Evolutionary conservation across 2,797 vertebrate genomes (phyloP).

Genomic region (Chelon auratus): DNA sequence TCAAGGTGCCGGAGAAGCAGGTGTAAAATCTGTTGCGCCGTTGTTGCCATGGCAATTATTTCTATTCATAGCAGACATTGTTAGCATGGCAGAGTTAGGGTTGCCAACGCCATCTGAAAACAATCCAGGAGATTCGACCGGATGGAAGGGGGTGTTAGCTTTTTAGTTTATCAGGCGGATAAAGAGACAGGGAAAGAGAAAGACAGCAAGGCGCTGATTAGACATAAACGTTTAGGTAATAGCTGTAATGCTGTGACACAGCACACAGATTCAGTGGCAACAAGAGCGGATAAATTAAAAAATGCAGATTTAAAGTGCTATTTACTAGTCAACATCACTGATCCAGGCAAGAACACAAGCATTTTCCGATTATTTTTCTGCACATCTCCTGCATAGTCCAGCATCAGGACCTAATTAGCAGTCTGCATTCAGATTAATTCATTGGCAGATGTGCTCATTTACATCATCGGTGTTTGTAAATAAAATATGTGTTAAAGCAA

Average conservation of each 20-base stretch:
- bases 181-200: slow-evolving; percentile 1
- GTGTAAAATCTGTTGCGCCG: slow-evolving; percentile 38
- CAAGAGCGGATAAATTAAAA: slow-evolving; percentile 4
- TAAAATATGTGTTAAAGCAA: slow-evolving; percentile 13
- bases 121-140: slow-evolving; percentile 35
- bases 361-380: neutral
- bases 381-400: neutral
- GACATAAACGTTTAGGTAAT: neutral
- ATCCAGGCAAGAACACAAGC: neutral
- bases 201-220: neutral
- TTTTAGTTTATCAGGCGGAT: neutral
- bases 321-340: neutral
- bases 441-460: slow-evolving; percentile 32
- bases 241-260: neutral
- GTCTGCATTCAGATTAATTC: slow-evolving; percentile 25
- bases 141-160: neutral
- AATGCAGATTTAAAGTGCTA: neutral
- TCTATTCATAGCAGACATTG: slow-evolving; percentile 61
- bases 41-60: slow-evolving; percentile 38
- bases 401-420: slow-evolving; percentile 15
- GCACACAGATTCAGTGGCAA: neutral
- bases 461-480: slow-evolving; percentile 34
- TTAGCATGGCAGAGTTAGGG: slow-evolving; percentile 23
- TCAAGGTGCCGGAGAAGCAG: slow-evolving; percentile 52
- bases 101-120: slow-evolving; percentile 46